phyloP scores from a whole-genome alignment of 1,140 invertebrate genomes.

The Drosophila oshimai region DNA sequence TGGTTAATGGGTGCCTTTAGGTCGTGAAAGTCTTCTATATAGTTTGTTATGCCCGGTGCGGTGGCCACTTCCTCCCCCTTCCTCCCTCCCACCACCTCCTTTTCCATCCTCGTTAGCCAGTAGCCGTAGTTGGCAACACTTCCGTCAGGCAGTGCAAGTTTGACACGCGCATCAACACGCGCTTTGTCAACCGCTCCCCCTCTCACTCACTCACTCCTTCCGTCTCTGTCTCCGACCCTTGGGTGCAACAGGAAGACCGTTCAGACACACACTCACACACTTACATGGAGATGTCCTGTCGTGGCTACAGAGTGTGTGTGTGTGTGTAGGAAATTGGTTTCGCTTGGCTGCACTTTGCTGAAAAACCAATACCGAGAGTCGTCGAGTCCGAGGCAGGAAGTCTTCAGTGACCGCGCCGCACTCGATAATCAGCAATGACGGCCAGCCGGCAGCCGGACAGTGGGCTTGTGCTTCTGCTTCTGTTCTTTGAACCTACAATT shows the following conservation, averaged over 20 bases:
- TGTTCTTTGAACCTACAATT: conserved; percentile 77
- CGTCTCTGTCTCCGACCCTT: neutral
- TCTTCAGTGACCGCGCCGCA: conserved; percentile 78
- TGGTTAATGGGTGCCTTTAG: neutral
- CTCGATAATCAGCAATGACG: conserved; percentile 73
- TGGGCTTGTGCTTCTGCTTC: conserved; percentile 22
- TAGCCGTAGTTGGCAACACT: conserved; percentile 52
- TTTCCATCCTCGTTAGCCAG: conserved; percentile 8
- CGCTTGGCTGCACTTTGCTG: conserved; percentile 71
- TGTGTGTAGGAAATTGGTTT: conserved; percentile 76
- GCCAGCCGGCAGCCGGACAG: conserved; percentile 10
- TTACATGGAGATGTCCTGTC: conserved; percentile 15
- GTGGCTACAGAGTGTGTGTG: conserved; percentile 52
- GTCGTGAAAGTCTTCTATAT: neutral
- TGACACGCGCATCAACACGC: conserved; percentile 80
- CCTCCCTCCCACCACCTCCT: neutral
- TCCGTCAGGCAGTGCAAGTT: conserved; percentile 75
- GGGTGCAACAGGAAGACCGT: conserved; percentile 65
- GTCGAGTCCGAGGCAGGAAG: conserved; percentile 58
- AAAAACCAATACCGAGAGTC: conserved; percentile 64
- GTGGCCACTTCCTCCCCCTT: neutral
- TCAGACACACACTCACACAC: conserved; percentile 16
- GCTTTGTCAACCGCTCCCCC: conserved; percentile 63
- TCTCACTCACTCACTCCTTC: neutral
- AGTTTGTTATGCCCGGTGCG: neutral